Evolutionary conservation across 2,113 vertebrate species (phyloP).

Genomic region (Eurypyga helias): DNA sequence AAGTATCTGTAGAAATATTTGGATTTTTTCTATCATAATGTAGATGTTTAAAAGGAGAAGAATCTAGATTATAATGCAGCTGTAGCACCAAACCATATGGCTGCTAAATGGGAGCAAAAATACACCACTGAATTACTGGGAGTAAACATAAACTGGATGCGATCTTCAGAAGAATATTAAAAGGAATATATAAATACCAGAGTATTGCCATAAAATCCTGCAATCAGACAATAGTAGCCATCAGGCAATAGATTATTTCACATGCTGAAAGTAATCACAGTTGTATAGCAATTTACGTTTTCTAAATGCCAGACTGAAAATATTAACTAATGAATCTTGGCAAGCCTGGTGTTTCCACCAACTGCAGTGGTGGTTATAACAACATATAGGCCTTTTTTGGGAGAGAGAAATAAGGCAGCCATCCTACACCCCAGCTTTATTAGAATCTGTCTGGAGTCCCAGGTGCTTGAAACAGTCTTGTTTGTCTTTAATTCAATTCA

Average conservation of each 20-base stretch:
- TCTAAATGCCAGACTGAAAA: conserved; percentile 36
- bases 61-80: conserved; percentile 71
- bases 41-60: conserved; percentile 62
- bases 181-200: conserved; percentile 40
- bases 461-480: not conserved
- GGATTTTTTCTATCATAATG: conserved; percentile 71
- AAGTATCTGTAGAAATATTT: conserved; percentile 80
- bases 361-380: not conserved
- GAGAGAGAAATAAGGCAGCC: not conserved
- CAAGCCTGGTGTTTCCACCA: not conserved
- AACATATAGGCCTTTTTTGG: not conserved
- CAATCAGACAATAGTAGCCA: conserved; percentile 35
- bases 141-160: conserved; percentile 62
- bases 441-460: not conserved
- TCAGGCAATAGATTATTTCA: conserved; percentile 42
- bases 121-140: conserved; percentile 33
- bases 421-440: not conserved
- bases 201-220: conserved; percentile 37
- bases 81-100: conserved; percentile 70
- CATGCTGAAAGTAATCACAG: conserved; percentile 49
- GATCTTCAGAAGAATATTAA: conserved; percentile 60
- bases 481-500: not conserved
- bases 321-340: conserved; percentile 41
- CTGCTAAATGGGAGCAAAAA: conserved; percentile 53
- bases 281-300: conserved; percentile 41